phyloP scores from a whole-genome alignment of 2,113 vertebrate species.

The Rutilus rutilus region DNA sequence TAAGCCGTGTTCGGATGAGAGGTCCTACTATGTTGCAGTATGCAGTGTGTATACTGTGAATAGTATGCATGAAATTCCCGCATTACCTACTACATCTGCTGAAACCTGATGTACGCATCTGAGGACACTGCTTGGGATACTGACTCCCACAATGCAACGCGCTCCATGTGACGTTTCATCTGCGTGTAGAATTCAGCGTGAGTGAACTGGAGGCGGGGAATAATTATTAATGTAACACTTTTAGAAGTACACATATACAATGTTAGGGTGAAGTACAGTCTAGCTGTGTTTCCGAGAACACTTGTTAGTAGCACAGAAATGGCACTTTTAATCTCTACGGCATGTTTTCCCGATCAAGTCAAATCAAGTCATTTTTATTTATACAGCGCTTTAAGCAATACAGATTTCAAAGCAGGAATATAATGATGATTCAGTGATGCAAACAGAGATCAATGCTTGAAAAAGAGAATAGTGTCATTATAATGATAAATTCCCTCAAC shows the following conservation, averaged over 20 bases:
- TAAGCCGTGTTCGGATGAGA: not conserved
- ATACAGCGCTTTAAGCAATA: not conserved
- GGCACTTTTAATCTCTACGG: not conserved
- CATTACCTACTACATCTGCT: not conserved
- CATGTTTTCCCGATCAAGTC: not conserved
- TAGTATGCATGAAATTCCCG: too few species aligned
- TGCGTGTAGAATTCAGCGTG: not conserved
- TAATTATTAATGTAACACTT: not conserved
- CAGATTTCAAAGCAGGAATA: not conserved
- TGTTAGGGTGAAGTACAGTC: not conserved
- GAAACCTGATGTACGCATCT: not conserved
- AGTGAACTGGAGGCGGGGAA: not conserved
- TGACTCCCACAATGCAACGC: not conserved
- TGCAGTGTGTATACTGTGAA: not conserved
- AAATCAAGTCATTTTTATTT: not conserved
- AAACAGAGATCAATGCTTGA: too few species aligned
- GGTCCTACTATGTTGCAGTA: not conserved
- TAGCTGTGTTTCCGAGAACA: not conserved
- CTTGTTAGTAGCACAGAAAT: not conserved
- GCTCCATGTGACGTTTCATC: not conserved
- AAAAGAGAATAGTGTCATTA: too few species aligned
- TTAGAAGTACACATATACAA: not conserved
- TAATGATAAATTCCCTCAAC: too few species aligned
- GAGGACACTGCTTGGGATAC: not conserved
- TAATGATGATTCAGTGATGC: too few species aligned